phyloP scores from a whole-genome alignment of 2,113 vertebrate species.

The Argyrosomus japonicus region DNA sequence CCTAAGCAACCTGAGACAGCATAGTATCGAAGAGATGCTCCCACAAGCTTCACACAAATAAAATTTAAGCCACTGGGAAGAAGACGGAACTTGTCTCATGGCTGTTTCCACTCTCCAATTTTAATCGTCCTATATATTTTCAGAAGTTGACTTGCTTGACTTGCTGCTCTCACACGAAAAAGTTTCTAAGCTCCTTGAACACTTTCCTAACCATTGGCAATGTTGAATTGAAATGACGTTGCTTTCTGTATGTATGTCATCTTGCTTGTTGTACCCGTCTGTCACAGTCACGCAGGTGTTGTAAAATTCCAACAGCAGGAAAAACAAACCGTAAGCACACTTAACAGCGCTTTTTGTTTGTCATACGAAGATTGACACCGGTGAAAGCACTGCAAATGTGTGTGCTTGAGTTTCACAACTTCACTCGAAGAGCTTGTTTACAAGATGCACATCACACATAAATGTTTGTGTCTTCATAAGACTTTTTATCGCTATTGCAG shows the following conservation, averaged over 20 bases:
- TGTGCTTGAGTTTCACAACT: constrained; percentile 57
- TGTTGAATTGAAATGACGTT: constrained; percentile 64
- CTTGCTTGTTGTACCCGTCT: constrained; percentile 65
- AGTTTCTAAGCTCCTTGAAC: constrained; percentile 76
- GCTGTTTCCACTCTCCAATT: constrained; percentile 66
- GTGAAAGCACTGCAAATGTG: constrained; percentile 41
- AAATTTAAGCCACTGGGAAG: constrained; percentile 52
- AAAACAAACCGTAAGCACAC: constrained; percentile 77
- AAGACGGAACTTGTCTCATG: constrained; percentile 56
- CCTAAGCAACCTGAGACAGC: constrained; percentile 72
- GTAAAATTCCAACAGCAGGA: constrained; percentile 69
- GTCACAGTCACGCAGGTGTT: constrained; percentile 69
- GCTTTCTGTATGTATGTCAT: constrained; percentile 68
- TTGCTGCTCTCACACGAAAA: constrained; percentile 76
- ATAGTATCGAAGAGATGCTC: constrained; percentile 50
- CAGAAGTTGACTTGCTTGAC: constrained; percentile 75
- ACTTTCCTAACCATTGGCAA: constrained; percentile 65
- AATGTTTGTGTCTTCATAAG: constrained; percentile 60
- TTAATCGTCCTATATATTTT: constrained; percentile 74
- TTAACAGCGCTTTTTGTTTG: constrained; percentile 51
- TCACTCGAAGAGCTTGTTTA: constrained; percentile 79
- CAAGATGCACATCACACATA: constrained; percentile 69
- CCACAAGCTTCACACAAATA: constrained; percentile 63
- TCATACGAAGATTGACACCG: constrained; percentile 20
- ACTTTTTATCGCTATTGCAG: constrained; percentile 57